These are phyloP conservation scores for Bradypus variegatus DNA, from an alignment of 2,797 vertebrate species.

Conservation along the genomic window DNA sequence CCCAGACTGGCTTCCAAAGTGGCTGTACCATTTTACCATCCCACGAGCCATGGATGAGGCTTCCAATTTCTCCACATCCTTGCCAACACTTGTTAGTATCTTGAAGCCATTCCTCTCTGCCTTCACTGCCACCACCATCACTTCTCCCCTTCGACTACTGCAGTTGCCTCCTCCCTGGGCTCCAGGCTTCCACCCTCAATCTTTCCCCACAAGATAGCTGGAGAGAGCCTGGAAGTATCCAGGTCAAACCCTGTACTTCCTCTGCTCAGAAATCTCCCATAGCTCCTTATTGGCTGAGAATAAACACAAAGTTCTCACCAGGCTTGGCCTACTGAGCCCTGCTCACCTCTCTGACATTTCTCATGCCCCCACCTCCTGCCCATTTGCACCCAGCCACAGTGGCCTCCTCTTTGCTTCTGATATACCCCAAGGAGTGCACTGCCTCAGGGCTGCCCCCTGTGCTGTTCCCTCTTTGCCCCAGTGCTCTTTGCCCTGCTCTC, in stretches of 20 bases:
- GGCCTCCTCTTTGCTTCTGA: neutral
- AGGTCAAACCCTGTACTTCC: neutral
- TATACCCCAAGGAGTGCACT: neutral
- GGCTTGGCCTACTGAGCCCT: neutral
- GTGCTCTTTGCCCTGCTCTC: neutral
- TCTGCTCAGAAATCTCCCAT: neutral
- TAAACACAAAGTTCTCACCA: neutral
- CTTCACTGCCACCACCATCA: neutral
- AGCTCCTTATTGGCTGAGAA: neutral
- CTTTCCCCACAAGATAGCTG: neutral
- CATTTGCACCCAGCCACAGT: neutral
- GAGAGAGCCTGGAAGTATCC: neutral
- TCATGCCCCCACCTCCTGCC: neutral
- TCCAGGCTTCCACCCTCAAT: neutral
- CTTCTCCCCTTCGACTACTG: neutral
- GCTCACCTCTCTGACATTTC: neutral
- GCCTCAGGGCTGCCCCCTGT: neutral
- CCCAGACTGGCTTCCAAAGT: neutral
- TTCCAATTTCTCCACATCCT: too few species aligned
- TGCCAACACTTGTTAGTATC: too few species aligned
- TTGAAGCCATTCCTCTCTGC: neutral
- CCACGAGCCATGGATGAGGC: too few species aligned
- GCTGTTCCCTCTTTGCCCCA: neutral
- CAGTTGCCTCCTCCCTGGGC: neutral
- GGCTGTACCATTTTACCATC: fast-evolving